Evolutionary conservation across 2,797 vertebrate species (phyloP), one percentile per base, ranked within the genome.

Genomic region (Molossus molossus): DNA sequence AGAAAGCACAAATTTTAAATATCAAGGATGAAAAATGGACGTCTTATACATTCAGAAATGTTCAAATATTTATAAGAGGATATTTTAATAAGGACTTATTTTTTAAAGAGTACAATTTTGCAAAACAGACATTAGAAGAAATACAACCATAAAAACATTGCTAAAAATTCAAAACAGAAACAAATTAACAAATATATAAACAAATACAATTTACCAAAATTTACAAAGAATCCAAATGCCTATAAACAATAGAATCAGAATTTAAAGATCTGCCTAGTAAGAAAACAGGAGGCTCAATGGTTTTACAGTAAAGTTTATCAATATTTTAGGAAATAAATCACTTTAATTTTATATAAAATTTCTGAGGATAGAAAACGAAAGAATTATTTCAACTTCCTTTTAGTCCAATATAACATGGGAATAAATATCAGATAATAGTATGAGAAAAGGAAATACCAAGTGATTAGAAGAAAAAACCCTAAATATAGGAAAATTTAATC

Each of bases 201-300:
- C 8, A 94, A 50, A 87, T 3, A 53, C 62, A 90, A 37, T 9
- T 91, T 95, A 57, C 8, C 25, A 92, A 85, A 79, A 75, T 80
- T 55, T 79, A 80, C 14, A 84, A 75, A 81, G 70, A 88, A 75
- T 58, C 88, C 2, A 73, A 62, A 48, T 62, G 5, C 5, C 17
- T 37, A 45, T 80, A 37, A 14, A 3, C n/a, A 75, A 37, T 27
- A 45, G 21, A 76, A 53, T 4, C 18, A 60, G 21, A 85, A 53
- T 85, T 76, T 77, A 73, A 89, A 88, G 40, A 18, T 57, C 27
- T 64, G 17, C 7, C 60, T 6, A 64, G 7, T n/a, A 72, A 72
- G 23, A 72, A 83, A 81, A 80, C 2, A 65, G 15, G 29, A 55
- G 4, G 2, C 15, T 57, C 75, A 83, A 23, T 72, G 7, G 13